phyloP scores from a whole-genome alignment of 2,797 vertebrate genomes.

The Arnoldichthys spilopterus region DNA sequence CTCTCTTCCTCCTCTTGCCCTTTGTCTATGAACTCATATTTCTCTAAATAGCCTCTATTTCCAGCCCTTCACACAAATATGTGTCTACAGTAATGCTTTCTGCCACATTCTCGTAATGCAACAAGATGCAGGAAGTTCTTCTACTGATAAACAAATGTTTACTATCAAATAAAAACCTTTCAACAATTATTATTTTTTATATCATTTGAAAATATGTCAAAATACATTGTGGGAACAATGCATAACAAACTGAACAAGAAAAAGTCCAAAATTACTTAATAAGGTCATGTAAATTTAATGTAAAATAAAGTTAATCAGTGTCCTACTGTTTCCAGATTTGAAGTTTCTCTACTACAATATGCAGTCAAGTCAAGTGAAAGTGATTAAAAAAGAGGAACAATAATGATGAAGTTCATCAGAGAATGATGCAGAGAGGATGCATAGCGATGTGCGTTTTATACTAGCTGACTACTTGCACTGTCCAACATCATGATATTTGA shows the following conservation, averaged over 20 bases:
- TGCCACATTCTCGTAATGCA: neutral
- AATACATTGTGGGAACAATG: neutral
- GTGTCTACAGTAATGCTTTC: neutral
- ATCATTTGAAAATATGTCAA: too few species aligned
- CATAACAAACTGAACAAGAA: neutral
- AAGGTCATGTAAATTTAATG: neutral
- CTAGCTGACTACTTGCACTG: neutral
- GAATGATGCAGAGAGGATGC: too few species aligned
- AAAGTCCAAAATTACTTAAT: neutral
- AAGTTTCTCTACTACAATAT: too few species aligned
- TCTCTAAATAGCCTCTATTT: conserved; percentile 6
- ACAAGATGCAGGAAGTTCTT: neutral
- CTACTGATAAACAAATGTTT: neutral
- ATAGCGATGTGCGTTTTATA: neutral
- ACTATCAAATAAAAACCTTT: neutral
- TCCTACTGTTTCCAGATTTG: too few species aligned
- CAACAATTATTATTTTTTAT: neutral
- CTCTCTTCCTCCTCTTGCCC: neutral
- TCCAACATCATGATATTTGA: neutral
- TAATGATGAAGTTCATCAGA: too few species aligned
- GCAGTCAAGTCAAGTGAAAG: too few species aligned
- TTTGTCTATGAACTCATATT: conserved; percentile 15
- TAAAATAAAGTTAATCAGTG: too few species aligned
- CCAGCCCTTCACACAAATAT: neutral
- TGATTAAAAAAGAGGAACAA: too few species aligned